These are phyloP conservation scores for Aphidius colemani DNA, from an alignment of 2,888 invertebrate species.

Conservation along the genomic window DNA sequence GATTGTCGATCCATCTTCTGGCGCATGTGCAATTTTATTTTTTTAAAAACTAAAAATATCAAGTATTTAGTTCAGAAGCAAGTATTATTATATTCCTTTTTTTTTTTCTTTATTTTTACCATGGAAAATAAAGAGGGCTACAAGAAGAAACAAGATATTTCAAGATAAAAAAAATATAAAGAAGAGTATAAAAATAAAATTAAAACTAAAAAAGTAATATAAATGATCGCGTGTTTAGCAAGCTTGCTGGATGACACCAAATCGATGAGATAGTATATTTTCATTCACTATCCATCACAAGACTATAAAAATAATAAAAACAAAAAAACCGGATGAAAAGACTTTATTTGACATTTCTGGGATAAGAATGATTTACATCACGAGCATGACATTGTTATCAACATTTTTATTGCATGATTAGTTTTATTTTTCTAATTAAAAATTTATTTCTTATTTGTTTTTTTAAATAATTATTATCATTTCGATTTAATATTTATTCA, in stretches of 20 bases:
- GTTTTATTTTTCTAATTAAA: background rate
- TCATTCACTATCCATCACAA: background rate
- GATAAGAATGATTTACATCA: background rate
- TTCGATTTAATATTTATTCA: background rate
- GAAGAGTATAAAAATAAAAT: background rate
- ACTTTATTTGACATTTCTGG: background rate
- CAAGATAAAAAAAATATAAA: background rate
- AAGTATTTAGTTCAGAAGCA: too few relatives aligned
- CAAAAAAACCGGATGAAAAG: background rate
- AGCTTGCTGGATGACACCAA: background rate
- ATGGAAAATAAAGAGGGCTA: too few relatives aligned
- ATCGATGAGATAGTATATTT: background rate
- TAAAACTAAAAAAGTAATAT: background rate
- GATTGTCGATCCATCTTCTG: conserved; percentile 19
- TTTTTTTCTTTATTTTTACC: too few relatives aligned
- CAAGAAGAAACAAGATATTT: background rate
- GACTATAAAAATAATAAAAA: background rate
- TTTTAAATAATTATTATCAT: background rate
- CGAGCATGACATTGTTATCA: background rate
- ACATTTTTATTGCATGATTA: too few relatives aligned
- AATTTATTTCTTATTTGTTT: background rate
- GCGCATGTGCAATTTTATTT: background rate
- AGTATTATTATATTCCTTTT: too few relatives aligned
- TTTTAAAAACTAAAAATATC: too few relatives aligned
- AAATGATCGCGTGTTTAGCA: too few relatives aligned